Evolutionary conservation across 2,888 invertebrate genomes (phyloP), one percentile per base, ranked within the genome.

Genomic region (Luffia ferchaultella): DNA sequence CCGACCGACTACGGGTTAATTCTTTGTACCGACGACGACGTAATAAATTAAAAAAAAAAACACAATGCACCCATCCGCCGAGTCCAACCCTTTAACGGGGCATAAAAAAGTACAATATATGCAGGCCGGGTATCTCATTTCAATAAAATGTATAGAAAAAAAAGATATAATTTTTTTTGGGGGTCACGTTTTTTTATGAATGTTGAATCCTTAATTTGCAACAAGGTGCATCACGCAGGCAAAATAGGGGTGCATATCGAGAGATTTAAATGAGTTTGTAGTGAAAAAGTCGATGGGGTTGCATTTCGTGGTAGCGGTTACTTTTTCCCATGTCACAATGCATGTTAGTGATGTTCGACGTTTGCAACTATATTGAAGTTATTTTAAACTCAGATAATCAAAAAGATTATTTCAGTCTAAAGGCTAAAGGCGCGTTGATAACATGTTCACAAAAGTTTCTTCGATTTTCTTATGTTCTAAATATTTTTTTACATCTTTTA

Each of bases 201-300:
- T 64, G 68, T 72, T 73, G 75, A 72, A 78, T 78, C 75, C 76
- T 77, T 82, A 82, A 83, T 83, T 83, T 82, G 83, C 82, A 79
- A 82, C 83, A 82, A 83, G 83, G 83, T 83, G 82, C 80, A 83
- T 76, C 70, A n/a, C n/a, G 55, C 65, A 72, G 66, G 68, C 73
- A 71, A 73, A 70, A 69, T 73, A 72, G 76, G 78, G 70, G 67
- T 72, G 68, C 61, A 63, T 61, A 30, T 47, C 62, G 64, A 66
- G 63, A 65, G 73, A 77, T 79, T 76, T 71, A 75, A 78, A 82
- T 80, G 73, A 74, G 76, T 73, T 76, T 67, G 71, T 76, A 73
- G 68, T 63, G 62, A 77, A 75, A 75, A 74, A 73, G 64, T 61
- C 55, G 59, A 64, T 68, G 68, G 77, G 78, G 74, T 73, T 64